phyloP scores from a whole-genome alignment of 1,140 invertebrate genomes.

The Zaprionus taronus region DNA sequence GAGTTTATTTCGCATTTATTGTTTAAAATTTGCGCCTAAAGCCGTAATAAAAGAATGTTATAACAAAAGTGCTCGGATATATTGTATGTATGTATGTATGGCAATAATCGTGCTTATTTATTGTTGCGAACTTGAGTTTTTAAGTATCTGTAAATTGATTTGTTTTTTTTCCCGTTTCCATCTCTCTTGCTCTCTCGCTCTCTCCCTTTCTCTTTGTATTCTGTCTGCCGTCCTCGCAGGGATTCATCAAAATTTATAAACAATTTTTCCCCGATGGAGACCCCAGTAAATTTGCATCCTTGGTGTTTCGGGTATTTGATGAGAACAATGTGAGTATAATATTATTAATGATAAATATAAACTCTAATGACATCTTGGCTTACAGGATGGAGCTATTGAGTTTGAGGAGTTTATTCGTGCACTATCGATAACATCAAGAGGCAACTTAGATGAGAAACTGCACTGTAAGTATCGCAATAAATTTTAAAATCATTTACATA shows the following conservation, averaged over 20 bases:
- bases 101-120: constrained; percentile 4
- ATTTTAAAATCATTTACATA: not conserved
- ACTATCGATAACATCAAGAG: constrained; percentile 96
- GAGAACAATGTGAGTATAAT: constrained; percentile 96
- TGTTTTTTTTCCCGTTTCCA: not conserved
- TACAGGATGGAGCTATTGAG: constrained; percentile 97
- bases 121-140: not conserved
- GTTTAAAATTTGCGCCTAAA: constrained; percentile 1
- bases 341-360: constrained; percentile 87
- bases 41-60: not conserved
- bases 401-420: constrained; percentile 99
- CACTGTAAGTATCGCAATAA: constrained; percentile 92
- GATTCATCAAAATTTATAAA: constrained; percentile 99
- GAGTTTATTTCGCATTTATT: not conserved
- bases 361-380: constrained; percentile 20
- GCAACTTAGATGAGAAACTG: constrained; percentile 98
- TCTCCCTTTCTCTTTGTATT: constrained; percentile 7
- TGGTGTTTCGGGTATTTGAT: constrained; percentile 99
- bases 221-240: constrained; percentile 86
- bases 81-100: not conserved
- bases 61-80: constrained; percentile 6
- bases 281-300: constrained; percentile 97
- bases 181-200: not conserved
- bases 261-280: constrained; percentile 99
- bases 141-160: constrained; percentile 6